Conservation (phyloP, 1,140 invertebrate genomes). For the Ips typographus region DNA sequence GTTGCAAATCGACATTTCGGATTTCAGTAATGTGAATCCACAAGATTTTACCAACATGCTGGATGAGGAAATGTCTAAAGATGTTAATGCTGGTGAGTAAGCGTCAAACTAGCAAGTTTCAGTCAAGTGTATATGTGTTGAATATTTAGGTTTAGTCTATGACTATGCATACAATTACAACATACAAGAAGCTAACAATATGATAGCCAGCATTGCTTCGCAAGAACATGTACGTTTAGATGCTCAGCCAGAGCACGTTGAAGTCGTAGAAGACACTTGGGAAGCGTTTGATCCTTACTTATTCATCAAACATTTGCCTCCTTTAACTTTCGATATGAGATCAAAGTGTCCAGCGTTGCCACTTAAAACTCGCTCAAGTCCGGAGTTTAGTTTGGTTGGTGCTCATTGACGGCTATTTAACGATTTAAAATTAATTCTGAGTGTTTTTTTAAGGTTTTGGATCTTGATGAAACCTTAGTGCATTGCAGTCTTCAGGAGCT, state of each 20-base stretch:
- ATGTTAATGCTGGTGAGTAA: constrained; percentile 40
- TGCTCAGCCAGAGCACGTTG: constrained; percentile 57
- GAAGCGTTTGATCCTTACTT: constrained; percentile 86
- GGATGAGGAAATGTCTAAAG: constrained; percentile 50
- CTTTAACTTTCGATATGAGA: constrained; percentile 82
- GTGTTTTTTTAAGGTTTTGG: constrained; percentile 56
- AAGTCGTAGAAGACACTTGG: constrained; percentile 64
- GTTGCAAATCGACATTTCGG: constrained; percentile 47
- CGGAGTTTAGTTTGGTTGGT: constrained; percentile 90
- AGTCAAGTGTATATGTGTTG: background rate
- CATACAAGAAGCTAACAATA: constrained; percentile 33
- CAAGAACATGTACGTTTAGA: constrained; percentile 54
- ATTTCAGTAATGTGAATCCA: constrained; percentile 49
- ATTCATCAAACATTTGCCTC: constrained; percentile 91
- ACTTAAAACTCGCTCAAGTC: constrained; percentile 88
- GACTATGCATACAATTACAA: constrained; percentile 48
- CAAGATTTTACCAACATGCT: constrained; percentile 51
- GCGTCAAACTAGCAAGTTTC: background rate
- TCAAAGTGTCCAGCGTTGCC: constrained; percentile 87
- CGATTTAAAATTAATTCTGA: background rate
- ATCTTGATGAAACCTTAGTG: constrained; percentile 89
- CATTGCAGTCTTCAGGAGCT: constrained; percentile 93
- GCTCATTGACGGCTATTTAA: background rate
- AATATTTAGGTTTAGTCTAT: constrained; percentile 38
- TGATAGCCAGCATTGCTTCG: constrained; percentile 46